Conservation (phyloP, 2,113 vertebrate genomes). For the Ifrita kowaldi region DNA sequence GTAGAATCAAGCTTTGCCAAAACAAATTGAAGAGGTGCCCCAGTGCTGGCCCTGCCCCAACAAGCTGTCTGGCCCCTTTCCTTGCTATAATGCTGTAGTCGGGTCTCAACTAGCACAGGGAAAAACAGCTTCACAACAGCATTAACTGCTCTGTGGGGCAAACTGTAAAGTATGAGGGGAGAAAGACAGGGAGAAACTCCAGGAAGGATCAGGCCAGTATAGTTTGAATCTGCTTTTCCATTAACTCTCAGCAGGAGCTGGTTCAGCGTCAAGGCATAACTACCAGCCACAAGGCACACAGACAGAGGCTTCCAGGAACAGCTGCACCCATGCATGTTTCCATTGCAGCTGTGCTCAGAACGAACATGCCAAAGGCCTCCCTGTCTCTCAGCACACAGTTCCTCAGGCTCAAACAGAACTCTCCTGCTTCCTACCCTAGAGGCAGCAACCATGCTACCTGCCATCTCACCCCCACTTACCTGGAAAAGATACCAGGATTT, state of each 20-base stretch:
- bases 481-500: not conserved
- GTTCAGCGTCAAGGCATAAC: not conserved
- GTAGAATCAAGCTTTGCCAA: constrained; percentile 36
- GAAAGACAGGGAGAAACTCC: not conserved
- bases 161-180: not conserved
- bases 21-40: constrained; percentile 43
- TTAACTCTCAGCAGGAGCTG: not conserved
- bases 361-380: not conserved
- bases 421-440: not conserved
- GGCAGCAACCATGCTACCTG: not conserved
- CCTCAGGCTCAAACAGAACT: not conserved
- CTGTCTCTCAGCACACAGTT: not conserved
- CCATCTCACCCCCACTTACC: not conserved
- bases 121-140: not conserved
- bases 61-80: constrained; percentile 40
- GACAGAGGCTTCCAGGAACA: constrained; percentile 5
- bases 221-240: not conserved
- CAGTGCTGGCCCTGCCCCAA: constrained; percentile 37
- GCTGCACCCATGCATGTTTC: not conserved
- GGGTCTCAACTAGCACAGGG: constrained; percentile 18
- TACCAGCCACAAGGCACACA: not conserved
- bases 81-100: not conserved
- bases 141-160: not conserved
- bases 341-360: not conserved
- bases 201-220: not conserved